Evolutionary conservation across 2,888 invertebrate genomes (phyloP).

Genomic region (Tetramorium bicarinatum): DNA sequence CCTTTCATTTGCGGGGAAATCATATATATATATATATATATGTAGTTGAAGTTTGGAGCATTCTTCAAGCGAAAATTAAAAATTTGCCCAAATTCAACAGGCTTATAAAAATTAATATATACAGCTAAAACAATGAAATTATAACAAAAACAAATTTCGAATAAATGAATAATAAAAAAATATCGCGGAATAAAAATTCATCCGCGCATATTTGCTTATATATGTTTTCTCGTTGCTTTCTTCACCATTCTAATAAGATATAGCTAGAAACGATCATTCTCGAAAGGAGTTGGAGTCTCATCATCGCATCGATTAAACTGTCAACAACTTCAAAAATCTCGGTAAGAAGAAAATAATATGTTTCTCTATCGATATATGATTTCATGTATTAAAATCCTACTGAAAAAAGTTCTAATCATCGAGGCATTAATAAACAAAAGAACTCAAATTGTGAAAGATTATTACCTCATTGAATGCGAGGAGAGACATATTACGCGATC

Average conservation of each 20-base stretch:
- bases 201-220: not conserved
- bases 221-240: not conserved
- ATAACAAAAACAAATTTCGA: constrained; percentile 5
- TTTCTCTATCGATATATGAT: not conserved
- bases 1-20: not conserved
- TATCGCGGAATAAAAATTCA: not conserved
- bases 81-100: constrained; percentile 8
- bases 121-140: constrained; percentile 7
- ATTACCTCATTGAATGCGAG: not conserved
- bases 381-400: not conserved
- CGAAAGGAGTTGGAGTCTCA: not conserved
- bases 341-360: not conserved
- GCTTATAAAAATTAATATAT: constrained; percentile 17
- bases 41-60: constrained; percentile 15
- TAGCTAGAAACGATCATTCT: not conserved
- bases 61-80: constrained; percentile 3
- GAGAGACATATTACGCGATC: not conserved
- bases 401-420: not conserved
- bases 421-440: not conserved
- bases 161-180: not conserved
- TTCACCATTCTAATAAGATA: not conserved
- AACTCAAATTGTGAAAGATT: not conserved
- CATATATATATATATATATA: not conserved
- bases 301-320: not conserved
- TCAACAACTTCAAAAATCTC: not conserved